Base-by-base conservation (phyloP, 2,113 vertebrate species). In the Muntiacus muntjak region DNA sequence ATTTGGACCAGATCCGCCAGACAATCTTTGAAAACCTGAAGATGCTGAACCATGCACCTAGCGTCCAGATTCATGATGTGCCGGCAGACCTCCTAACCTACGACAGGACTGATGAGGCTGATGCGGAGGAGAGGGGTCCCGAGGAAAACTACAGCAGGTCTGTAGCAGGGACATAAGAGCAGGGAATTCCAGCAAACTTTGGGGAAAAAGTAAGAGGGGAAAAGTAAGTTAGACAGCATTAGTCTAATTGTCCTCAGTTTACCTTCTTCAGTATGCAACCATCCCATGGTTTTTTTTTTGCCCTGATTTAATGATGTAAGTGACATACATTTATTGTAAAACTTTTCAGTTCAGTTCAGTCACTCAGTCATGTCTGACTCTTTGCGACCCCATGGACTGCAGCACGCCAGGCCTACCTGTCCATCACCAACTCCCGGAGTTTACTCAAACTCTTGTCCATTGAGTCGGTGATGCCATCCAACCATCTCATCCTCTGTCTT, bases 1-100 rank as follows among this genome's bases (percentile, higher is more conserved):
- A 99, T 98, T 95, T 99, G 98, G 99, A 99, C 97, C 99, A 99
- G 98, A 99, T 99, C 98, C 99, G 99, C 52, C 99, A 99, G 98
- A 99, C 99, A 0, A 99, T 99, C 96, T 99, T 99, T 97, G 99
- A 99, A 98, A 99, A 99, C 98, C 96, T 99, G 98, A 99, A 99
- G 98, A 99, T 99, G 99, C 91, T 99, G 98, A 99, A 99, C 98
- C 99, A 99, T 2, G 99, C 99, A 0, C 99, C 99, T 71, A 99
- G 99, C 0, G 99, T 99, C 88, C 99, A 99, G 99, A 99, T 99
- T 98, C 99, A 99, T 1, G 99, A 99, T 6, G 99, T 99, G 0
- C 99, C 99, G 6, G 99, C 99, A 0, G 99, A 99, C 98, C 97
- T 99, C 97, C 99, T 99, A 97, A 99, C 99, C 97, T 99, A 99